Evolutionary conservation across 2,113 vertebrate genomes (phyloP).

Genomic region (Australoheros scitulus): DNA sequence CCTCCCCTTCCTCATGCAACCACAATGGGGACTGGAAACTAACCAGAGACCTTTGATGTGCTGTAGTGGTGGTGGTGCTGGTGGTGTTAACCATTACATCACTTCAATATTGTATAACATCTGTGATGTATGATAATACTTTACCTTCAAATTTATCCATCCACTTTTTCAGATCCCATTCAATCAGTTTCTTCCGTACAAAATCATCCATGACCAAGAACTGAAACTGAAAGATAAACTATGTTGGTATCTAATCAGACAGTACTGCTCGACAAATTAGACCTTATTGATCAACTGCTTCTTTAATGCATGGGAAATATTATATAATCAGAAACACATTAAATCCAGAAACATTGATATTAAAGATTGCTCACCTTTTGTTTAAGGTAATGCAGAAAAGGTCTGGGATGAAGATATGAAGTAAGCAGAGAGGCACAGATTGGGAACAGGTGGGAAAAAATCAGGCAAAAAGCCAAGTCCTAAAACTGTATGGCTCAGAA

Average conservation of each 20-base stretch:
- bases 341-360: not conserved
- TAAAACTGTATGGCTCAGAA: not conserved
- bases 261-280: no score
- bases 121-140: not conserved
- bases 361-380: rapidly evolving
- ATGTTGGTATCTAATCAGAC: no score
- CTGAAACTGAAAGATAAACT: no score
- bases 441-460: no score
- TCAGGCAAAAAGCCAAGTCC: not conserved
- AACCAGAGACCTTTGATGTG: not conserved
- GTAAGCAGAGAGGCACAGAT: not conserved
- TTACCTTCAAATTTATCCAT: no score
- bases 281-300: no score
- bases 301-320: rapidly evolving
- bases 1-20: not conserved
- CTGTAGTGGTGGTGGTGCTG: no score
- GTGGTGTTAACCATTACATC: not conserved
- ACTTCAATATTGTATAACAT: rapidly evolving
- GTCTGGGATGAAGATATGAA: not conserved
- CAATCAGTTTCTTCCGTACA: no score
- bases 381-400: rapidly evolving
- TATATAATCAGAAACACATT: not conserved
- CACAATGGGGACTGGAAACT: no score
- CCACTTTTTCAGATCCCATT: no score
- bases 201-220: no score